Evolutionary conservation across 2,113 vertebrate species (phyloP), one percentile per base, ranked within the genome.

Genomic region (Chaetorhynchus papuensis): DNA sequence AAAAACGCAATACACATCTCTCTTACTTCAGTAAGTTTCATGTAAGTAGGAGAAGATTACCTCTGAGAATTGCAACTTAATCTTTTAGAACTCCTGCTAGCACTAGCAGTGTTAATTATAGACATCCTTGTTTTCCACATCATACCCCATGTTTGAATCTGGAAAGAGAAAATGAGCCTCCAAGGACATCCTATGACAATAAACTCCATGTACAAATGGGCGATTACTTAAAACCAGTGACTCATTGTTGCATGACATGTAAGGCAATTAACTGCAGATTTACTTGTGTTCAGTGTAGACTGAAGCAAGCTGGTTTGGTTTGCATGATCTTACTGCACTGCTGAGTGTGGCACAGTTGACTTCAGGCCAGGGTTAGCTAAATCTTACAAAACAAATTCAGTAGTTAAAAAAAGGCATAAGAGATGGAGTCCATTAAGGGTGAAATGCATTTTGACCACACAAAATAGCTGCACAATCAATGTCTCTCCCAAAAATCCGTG

Each of bases 361-460:
- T 83, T 74, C 57, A 77, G 60, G 66, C 68, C 53, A 64, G 27
- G 9, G 15, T 69, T 93, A 68, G 76, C n/a, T 30, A 9, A n/a
- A 74, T n/a, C 56, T 53, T 74, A 60, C 60, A 18, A 85, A 94
- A 94, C 85, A 88, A 66, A 69, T 24, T 16, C 9, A 26, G 44
- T 37, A 52, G 18, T 54, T 79, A 80, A 44, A 89, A 96, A 85
- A 90, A 80, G 63, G 47, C 12, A 1, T 56, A 47, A 59, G 63
- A 70, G 17, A 71, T 54, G 76, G 80, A 84, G 68, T 56, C 54
- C 41, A 93, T 93, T 60, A 93, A 79, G 18, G 91, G 94, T 94
- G 74, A 96, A 96, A 95, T 83, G 76, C 54, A 91, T 71, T 78
- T 79, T 65, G 88, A 91, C 50, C 90, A 87, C 82, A 91, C 21